phyloP scores from a whole-genome alignment of 1,140 invertebrate species.

The Paramacrobiotus metropolitanus region DNA sequence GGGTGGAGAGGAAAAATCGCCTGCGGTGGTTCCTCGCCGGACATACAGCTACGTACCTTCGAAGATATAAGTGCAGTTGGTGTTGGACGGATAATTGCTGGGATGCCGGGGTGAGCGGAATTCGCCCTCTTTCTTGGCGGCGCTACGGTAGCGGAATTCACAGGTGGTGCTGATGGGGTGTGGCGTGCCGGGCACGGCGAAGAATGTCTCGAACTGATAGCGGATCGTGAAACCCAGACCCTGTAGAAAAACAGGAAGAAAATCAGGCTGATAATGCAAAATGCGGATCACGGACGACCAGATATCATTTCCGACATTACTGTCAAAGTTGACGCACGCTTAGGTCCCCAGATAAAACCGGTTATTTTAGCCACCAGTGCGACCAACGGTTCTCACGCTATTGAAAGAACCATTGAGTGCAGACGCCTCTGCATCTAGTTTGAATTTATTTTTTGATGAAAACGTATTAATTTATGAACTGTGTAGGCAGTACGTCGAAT shows the following conservation, averaged over 20 bases:
- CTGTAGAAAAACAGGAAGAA: not conserved
- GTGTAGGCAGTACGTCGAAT: too few relatives aligned
- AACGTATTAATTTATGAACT: too few relatives aligned
- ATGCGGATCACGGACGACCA: too few relatives aligned
- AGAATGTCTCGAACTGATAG: slow-evolving; percentile 10
- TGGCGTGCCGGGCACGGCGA: slow-evolving; percentile 70
- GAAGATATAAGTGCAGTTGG: slow-evolving; percentile 75
- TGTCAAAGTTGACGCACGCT: too few relatives aligned
- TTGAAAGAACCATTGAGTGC: too few relatives aligned
- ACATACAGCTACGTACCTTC: slow-evolving; percentile 37
- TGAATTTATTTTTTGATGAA: too few relatives aligned
- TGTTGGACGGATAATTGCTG: slow-evolving; percentile 74
- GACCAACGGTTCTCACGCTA: too few relatives aligned
- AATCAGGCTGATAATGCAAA: too few relatives aligned
- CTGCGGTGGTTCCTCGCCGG: not conserved
- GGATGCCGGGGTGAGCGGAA: slow-evolving; percentile 89
- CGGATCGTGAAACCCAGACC: not conserved
- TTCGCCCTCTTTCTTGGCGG: slow-evolving; percentile 54
- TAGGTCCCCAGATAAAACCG: too few relatives aligned
- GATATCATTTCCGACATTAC: too few relatives aligned
- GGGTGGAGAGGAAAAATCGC: not conserved
- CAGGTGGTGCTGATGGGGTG: slow-evolving; percentile 56
- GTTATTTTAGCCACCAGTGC: too few relatives aligned
- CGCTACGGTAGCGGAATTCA: slow-evolving; percentile 66
- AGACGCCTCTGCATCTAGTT: too few relatives aligned